Conservation (phyloP, 2,888 invertebrate genomes). For the Branchellion lobata region DNA sequence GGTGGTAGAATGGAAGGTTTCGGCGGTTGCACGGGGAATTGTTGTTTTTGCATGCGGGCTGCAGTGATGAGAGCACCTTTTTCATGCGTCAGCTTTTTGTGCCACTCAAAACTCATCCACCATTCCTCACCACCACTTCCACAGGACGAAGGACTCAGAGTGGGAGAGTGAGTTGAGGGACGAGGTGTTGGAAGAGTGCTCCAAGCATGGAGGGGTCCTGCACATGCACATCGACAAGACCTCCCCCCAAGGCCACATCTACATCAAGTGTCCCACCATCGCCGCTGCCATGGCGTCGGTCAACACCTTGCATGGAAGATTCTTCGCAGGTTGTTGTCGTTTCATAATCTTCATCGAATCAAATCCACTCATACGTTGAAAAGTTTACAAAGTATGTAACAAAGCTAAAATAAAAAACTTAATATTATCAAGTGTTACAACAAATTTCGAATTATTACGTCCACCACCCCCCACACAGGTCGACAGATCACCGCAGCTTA, state of each 20-base stretch:
- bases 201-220: slow-evolving; percentile 64
- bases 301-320: slow-evolving; percentile 91
- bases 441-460: too few species aligned
- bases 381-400: not conserved
- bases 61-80: not conserved
- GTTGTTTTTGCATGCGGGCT: too few species aligned
- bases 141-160: slow-evolving; percentile 51
- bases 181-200: slow-evolving; percentile 37
- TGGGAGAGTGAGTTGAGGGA: slow-evolving; percentile 39
- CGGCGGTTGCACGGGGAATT: too few species aligned
- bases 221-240: slow-evolving; percentile 88
- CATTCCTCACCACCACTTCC: slow-evolving; percentile 47
- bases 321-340: slow-evolving; percentile 78
- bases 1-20: too few species aligned
- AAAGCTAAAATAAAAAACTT: too few species aligned
- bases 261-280: slow-evolving; percentile 96
- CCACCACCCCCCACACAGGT: too few species aligned
- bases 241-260: slow-evolving; percentile 92
- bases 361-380: too few species aligned
- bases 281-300: slow-evolving; percentile 94
- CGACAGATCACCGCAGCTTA: slow-evolving; percentile 97
- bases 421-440: too few species aligned
- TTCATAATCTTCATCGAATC: too few species aligned
- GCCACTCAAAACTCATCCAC: too few species aligned
- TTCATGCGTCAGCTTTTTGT: not conserved